Evolutionary conservation across 2,888 invertebrate species (phyloP).

Genomic region (Stenolophus ochropezus): DNA sequence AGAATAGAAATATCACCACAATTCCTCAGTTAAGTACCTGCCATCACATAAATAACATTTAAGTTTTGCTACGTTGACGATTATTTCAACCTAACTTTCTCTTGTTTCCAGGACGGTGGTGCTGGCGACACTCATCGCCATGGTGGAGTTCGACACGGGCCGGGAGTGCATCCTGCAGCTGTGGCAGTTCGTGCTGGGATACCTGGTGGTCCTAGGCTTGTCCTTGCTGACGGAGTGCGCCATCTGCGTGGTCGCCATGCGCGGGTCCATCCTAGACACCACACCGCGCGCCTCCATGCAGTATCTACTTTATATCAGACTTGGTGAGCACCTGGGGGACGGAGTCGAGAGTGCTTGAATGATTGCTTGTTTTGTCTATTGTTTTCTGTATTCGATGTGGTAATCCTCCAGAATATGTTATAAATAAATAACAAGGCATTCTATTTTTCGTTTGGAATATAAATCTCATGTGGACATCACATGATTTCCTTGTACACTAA

Average conservation of each 20-base stretch:
- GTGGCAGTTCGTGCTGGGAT: constrained; percentile 78
- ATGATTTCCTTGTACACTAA: no score
- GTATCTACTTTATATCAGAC: constrained; percentile 85
- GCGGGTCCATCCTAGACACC: constrained; percentile 88
- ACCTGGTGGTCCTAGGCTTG: constrained; percentile 76
- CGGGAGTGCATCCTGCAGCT: constrained; percentile 74
- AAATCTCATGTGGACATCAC: no score
- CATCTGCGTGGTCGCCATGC: constrained; percentile 84
- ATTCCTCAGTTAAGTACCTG: no score
- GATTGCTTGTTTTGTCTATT: background rate
- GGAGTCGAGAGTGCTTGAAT: background rate
- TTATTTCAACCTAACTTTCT: no score
- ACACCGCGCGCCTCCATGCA: constrained; percentile 84
- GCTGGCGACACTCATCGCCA: constrained; percentile 76
- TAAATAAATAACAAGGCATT: no score
- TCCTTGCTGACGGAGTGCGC: constrained; percentile 81
- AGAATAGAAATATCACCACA: no score
- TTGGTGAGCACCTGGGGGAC: constrained; percentile 76
- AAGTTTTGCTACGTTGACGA: no score
- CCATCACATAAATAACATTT: no score
- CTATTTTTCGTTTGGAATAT: no score
- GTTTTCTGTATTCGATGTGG: no score
- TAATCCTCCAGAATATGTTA: no score
- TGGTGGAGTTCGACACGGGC: constrained; percentile 76
- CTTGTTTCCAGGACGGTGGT: constrained; percentile 78